phyloP scores from a whole-genome alignment of 2,797 vertebrate genomes.

The Podarcis lilfordi region DNA sequence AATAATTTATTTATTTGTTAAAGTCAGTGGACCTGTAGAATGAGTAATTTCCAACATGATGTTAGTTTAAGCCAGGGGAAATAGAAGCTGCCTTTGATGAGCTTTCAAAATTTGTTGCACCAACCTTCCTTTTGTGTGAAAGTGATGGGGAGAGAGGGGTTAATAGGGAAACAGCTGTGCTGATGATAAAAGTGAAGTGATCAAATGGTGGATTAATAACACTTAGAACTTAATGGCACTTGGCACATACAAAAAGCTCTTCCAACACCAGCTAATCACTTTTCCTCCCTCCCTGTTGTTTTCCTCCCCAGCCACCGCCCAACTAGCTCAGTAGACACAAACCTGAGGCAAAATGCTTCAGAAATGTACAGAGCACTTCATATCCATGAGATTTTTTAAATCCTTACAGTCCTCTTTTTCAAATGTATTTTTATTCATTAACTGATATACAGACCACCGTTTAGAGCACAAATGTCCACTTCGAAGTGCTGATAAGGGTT shows the following conservation, averaged over 20 bases:
- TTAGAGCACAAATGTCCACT: background rate
- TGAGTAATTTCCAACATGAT: background rate
- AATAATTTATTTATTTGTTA: background rate
- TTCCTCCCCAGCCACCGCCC: background rate
- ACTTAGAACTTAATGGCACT: conserved; percentile 16
- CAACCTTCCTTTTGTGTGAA: background rate
- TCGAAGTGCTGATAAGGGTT: background rate
- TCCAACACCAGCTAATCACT: background rate
- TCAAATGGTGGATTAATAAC: background rate
- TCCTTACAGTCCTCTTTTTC: background rate
- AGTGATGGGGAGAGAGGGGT: background rate
- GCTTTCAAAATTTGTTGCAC: background rate
- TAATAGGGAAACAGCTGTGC: background rate
- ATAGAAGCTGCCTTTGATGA: background rate
- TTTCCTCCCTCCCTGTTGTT: background rate
- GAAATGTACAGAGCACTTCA: background rate
- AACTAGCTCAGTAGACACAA: background rate
- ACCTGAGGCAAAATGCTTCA: background rate
- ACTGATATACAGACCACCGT: no score
- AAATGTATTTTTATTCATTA: no score
- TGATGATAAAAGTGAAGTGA: background rate
- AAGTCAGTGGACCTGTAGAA: background rate
- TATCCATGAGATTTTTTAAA: background rate
- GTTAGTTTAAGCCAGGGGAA: background rate
- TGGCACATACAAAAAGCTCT: background rate